Evolutionary conservation across 2,888 invertebrate species (phyloP).

Genomic region (Amblyjoppa proteus): DNA sequence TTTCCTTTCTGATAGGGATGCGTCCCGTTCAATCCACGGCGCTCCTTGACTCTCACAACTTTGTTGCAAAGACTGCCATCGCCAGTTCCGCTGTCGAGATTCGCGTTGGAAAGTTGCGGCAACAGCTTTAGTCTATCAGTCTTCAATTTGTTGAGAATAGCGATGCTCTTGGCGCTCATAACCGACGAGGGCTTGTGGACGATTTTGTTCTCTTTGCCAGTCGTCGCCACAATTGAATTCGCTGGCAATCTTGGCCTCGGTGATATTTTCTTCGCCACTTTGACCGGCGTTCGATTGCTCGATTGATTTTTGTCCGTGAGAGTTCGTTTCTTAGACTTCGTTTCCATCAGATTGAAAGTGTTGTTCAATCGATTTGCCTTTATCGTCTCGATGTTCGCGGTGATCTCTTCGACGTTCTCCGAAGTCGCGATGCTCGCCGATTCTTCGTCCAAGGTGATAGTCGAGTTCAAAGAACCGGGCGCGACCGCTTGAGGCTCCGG

Average conservation of each 20-base stretch:
- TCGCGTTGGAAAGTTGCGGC: slow-evolving; percentile 60
- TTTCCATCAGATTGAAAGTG: slow-evolving; percentile 72
- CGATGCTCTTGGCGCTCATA: slow-evolving; percentile 82
- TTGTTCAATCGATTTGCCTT: slow-evolving; percentile 73
- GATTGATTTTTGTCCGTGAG: slow-evolving; percentile 79
- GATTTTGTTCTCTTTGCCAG: slow-evolving; percentile 80
- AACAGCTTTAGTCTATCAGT: slow-evolving; percentile 73
- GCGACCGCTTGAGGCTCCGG: background rate
- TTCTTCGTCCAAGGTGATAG: slow-evolving; percentile 70
- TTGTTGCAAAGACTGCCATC: slow-evolving; percentile 73
- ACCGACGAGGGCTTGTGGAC: slow-evolving; percentile 42
- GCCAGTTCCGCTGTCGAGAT: slow-evolving; percentile 61
- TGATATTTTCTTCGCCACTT: slow-evolving; percentile 76
- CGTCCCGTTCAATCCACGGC: slow-evolving; percentile 76
- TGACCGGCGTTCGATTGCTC: slow-evolving; percentile 73
- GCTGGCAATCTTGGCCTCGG: slow-evolving; percentile 63
- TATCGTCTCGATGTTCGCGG: slow-evolving; percentile 12
- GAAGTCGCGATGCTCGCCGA: background rate
- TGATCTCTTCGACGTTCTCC: slow-evolving; percentile 44
- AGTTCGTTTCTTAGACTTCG: slow-evolving; percentile 78
- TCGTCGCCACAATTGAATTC: background rate
- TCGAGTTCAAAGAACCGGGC: slow-evolving; percentile 64
- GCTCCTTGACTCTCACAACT: slow-evolving; percentile 77
- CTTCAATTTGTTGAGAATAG: slow-evolving; percentile 82
- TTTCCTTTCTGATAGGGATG: slow-evolving; percentile 80